Evolutionary conservation across 2,113 vertebrate species (phyloP).

Genomic region (Thunnus maccoyii): DNA sequence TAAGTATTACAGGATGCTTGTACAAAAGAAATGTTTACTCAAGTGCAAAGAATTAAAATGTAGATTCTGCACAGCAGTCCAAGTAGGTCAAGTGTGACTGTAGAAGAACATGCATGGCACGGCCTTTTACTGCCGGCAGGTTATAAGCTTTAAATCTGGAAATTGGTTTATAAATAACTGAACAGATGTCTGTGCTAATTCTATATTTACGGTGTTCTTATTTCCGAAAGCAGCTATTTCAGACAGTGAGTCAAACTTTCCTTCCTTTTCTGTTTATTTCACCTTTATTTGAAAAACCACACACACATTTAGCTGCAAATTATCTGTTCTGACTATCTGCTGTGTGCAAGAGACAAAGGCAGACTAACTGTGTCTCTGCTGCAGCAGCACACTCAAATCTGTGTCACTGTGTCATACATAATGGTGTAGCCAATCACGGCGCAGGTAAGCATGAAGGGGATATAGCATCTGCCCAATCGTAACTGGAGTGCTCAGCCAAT

Average conservation of each 20-base stretch:
- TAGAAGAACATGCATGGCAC: neutral
- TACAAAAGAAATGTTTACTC: neutral
- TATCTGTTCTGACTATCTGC: neutral
- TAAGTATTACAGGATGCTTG: neutral
- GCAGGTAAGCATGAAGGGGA: slow-evolving; percentile 49
- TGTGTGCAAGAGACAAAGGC: slow-evolving; percentile 2
- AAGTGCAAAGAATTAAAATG: slow-evolving; percentile 19
- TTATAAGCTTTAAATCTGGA: neutral
- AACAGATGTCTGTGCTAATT: neutral
- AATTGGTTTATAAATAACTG: slow-evolving; percentile 4
- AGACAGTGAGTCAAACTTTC: neutral
- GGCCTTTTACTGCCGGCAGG: neutral
- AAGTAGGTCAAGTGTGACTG: slow-evolving; percentile 17
- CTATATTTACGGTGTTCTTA: neutral
- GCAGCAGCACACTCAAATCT: slow-evolving; percentile 51
- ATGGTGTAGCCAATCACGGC: slow-evolving; percentile 62
- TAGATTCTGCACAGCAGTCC: neutral
- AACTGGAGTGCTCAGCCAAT: slow-evolving; percentile 57
- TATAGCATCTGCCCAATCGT: slow-evolving; percentile 45
- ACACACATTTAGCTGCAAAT: neutral
- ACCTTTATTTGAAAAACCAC: neutral
- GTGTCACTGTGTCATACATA: slow-evolving; percentile 79
- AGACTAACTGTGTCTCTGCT: neutral
- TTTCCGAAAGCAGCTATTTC: neutral
- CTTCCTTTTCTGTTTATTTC: neutral